Evolutionary conservation across 2,797 vertebrate genomes (phyloP).

Genomic region (Propithecus perrieri): DNA sequence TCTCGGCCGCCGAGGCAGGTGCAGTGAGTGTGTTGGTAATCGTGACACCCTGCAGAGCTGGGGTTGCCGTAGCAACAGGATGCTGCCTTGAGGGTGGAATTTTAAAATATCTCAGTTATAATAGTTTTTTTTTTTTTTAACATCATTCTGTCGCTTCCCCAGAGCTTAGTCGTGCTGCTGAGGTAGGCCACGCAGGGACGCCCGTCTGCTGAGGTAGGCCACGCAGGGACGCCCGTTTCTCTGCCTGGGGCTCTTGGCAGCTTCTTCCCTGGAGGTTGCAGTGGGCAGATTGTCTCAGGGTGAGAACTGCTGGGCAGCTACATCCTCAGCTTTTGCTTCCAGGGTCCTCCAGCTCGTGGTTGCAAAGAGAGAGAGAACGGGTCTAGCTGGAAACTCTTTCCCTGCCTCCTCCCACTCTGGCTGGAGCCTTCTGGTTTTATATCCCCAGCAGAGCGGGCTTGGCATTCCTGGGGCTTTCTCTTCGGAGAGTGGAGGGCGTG

Average conservation of each 20-base stretch:
- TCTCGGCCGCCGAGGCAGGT: neutral
- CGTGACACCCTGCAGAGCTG: slow-evolving; percentile 39
- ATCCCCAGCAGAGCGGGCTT: neutral
- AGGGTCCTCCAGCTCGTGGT: neutral
- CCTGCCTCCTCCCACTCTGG: neutral
- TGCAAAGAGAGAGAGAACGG: slow-evolving; percentile 31
- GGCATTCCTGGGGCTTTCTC: neutral
- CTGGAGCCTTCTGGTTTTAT: neutral
- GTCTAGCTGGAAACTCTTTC: neutral
- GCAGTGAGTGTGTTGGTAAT: neutral
- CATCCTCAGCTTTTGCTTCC: slow-evolving; percentile 3
- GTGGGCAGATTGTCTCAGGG: slow-evolving; percentile 16
- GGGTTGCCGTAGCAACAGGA: slow-evolving; percentile 74
- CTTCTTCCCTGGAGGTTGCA: neutral
- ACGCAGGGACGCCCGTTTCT: neutral
- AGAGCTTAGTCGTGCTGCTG: neutral
- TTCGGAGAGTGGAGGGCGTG: neutral
- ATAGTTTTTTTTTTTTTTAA: neutral
- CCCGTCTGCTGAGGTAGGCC: neutral
- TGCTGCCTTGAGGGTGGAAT: slow-evolving; percentile 61
- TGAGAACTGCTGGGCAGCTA: slow-evolving; percentile 36
- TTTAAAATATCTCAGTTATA: slow-evolving; percentile 70
- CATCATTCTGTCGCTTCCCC: slow-evolving; percentile 46
- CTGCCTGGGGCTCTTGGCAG: slow-evolving; percentile 33
- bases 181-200: neutral